phyloP scores from a whole-genome alignment of 1,140 invertebrate genomes.

The Drepana arcuata region DNA sequence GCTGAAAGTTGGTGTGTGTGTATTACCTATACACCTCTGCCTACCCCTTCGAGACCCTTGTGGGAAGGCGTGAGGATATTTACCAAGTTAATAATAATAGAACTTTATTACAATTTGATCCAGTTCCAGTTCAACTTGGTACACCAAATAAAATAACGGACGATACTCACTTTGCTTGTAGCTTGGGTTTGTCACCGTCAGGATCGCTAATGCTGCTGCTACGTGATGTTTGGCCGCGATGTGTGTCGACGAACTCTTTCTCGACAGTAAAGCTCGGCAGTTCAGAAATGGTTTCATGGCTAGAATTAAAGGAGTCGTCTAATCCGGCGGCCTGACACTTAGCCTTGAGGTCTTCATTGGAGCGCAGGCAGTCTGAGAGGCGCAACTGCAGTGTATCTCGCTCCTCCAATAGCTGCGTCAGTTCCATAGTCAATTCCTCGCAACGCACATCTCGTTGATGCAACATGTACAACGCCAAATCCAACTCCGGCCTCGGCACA shows the following conservation, averaged over 20 bases:
- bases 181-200: conserved; percentile 52
- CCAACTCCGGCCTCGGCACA: conserved; percentile 79
- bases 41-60: too few species aligned
- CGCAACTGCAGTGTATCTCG: conserved; percentile 86
- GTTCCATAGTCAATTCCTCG: conserved; percentile 89
- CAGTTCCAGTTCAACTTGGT: too few species aligned
- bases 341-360: conserved; percentile 76
- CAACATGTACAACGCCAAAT: conserved; percentile 87
- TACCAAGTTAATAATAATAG: too few species aligned
- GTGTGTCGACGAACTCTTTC: conserved; percentile 48
- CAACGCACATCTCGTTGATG: conserved; percentile 90
- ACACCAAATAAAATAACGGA: too few species aligned
- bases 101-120: too few species aligned
- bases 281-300: conserved; percentile 35
- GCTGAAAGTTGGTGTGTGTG: too few species aligned
- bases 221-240: conserved; percentile 42
- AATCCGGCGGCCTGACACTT: conserved; percentile 32
- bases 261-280: conserved; percentile 34
- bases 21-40: too few species aligned
- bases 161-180: conserved; percentile 57
- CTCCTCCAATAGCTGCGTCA: conserved; percentile 88
- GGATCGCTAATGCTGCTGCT: conserved; percentile 55
- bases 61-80: too few species aligned
- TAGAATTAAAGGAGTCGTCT: conserved; percentile 23
- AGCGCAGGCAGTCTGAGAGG: conserved; percentile 83